phyloP scores from a whole-genome alignment of 2,113 vertebrate genomes.

The Chlamydotis undulata region DNA sequence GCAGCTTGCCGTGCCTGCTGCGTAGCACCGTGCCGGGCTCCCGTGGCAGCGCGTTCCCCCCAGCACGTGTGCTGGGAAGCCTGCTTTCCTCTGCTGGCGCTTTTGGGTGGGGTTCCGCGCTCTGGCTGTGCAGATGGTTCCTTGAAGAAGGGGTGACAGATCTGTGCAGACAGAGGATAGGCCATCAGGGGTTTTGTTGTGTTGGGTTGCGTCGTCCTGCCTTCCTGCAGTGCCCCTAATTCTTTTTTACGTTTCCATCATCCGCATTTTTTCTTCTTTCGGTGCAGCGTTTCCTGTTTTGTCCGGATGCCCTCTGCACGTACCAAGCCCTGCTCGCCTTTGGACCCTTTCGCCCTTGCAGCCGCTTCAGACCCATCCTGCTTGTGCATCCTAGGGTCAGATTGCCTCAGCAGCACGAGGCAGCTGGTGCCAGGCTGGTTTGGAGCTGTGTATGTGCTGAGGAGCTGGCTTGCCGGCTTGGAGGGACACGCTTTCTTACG shows the following conservation, averaged over 20 bases:
- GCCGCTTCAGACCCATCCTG: background rate
- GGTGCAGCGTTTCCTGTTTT: background rate
- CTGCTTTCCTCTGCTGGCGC: background rate
- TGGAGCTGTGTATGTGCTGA: background rate
- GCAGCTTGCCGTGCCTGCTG: constrained; percentile 19
- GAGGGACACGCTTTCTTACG: background rate
- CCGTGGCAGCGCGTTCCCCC: background rate
- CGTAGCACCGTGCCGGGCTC: background rate
- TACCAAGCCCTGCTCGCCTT: background rate
- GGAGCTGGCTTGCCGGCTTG: background rate
- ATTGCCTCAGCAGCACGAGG: background rate
- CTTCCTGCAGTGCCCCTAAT: background rate
- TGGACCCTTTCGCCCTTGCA: background rate
- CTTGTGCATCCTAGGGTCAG: background rate
- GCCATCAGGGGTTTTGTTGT: background rate
- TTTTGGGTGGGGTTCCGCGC: background rate
- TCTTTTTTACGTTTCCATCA: background rate
- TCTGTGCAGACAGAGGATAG: background rate
- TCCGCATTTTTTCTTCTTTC: background rate
- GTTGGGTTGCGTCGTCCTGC: background rate
- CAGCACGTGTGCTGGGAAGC: background rate
- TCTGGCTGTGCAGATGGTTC: background rate
- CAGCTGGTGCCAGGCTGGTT: constrained; percentile 18
- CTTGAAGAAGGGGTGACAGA: background rate
- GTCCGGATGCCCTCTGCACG: accelerated